Evolutionary conservation across 2,113 vertebrate genomes (phyloP), one percentile per base, ranked within the genome.

Genomic region (Cyanoliseus patagonus): DNA sequence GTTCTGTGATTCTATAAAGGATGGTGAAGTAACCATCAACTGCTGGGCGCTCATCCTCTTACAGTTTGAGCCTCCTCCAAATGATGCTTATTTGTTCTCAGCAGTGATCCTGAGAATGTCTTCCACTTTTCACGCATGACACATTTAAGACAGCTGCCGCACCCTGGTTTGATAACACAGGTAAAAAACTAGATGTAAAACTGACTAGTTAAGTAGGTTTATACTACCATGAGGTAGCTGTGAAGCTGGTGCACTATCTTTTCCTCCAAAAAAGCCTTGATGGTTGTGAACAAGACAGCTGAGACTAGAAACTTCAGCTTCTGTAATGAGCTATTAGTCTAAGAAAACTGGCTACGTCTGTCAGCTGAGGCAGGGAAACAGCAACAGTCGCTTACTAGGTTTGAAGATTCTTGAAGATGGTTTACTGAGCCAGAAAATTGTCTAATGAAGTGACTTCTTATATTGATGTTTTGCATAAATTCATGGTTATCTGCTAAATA

Each of bases 401-500:
- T 37, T 80, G 64, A 64, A 93, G 64, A 59, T 62, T 74, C 72
- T 52, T 80, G 28, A 75, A 35, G 70, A 73, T 68, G 66, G 33
- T 75, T 90, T 93, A 82, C 62, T 93, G 90, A 93, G 46, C 66
- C 62, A 76, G 78, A 87, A 93, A 87, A 85, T 79, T 85, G 62
- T 61, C 35, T 79, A 72, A 91, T 94, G 67, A 79, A 73, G 19
- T 55, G 41, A 46, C 23, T 61, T 78, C 78, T 82, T 49, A 2
- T 68, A 22, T 53, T 64, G 55, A 68, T 55, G 4, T 75, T 84
- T 94, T 86, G 15, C 87, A 39, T 75, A 79, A 87, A 61, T 89
- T 75, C 11, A 17, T 68, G 27, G 25, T 76, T 84, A 73, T 87
- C n/a, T 82, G 62, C 24, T 94, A 82, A 93, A 91, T 79, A 72